Evolutionary conservation across 1,140 invertebrate species (phyloP).

Genomic region (Aphelenchoides avenae): DNA sequence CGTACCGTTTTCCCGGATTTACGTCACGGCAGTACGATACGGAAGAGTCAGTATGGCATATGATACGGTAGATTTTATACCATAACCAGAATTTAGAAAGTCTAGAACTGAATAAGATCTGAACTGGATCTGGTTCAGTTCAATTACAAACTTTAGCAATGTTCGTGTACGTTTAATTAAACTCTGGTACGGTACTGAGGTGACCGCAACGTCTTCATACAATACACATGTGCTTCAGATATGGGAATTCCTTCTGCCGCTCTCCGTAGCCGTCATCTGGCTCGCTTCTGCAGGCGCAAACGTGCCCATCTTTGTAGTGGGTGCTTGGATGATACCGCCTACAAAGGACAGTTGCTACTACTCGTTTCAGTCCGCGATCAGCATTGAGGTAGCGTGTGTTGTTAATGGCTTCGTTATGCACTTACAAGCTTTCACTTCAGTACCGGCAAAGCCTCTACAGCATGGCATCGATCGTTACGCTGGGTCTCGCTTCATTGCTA

Average conservation of each 20-base stretch:
- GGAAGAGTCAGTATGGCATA: too few species aligned
- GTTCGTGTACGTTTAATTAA: too few species aligned
- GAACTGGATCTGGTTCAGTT: too few species aligned
- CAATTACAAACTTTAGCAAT: too few species aligned
- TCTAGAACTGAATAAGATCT: too few species aligned
- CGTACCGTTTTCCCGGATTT: too few species aligned
- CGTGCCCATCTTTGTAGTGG: background rate
- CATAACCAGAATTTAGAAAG: too few species aligned
- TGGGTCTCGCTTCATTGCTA: background rate
- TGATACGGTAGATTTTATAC: too few species aligned
- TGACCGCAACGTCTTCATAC: background rate
- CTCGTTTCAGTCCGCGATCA: background rate
- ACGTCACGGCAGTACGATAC: too few species aligned
- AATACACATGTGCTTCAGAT: background rate
- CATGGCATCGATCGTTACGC: background rate
- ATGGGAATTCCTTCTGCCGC: slow-evolving; percentile 1
- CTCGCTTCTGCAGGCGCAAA: background rate
- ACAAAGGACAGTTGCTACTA: background rate
- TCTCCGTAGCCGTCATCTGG: background rate
- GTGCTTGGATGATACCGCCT: background rate
- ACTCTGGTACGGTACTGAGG: too few species aligned
- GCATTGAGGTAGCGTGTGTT: background rate
- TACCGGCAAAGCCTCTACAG: slow-evolving; percentile 5
- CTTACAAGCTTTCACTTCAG: background rate
- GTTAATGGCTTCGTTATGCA: background rate